Base-by-base conservation (phyloP, 2,888 invertebrate genomes). In the Microchrysa polita region DNA sequence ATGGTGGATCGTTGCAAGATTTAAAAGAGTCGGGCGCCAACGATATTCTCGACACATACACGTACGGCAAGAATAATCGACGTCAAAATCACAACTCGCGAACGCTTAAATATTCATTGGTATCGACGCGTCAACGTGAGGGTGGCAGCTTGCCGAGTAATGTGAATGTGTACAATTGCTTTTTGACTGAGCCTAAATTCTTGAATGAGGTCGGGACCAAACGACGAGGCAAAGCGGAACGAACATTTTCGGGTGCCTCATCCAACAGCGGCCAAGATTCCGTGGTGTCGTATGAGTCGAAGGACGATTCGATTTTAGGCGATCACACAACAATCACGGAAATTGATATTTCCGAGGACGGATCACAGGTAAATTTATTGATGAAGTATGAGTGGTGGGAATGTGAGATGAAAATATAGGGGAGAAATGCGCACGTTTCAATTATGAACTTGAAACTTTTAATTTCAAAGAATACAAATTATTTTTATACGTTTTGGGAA, bases 81-180 rank as follows among this genome's bases (percentile, higher is more conserved):
- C 79, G 81, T 71, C 81, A 82, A 77, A 81, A 81, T 67, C 80
- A 81, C 73, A 81, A 81, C 71, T 86, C 87, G 67, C 83, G 87
- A 75, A 77, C 81, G 75, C 80, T 81, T 69, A 84, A 83, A 77
- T 83, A 81, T 77, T 81, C 81, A 18, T 80, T 80, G 74, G 83
- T 84, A 74, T 84, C 84, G 78, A 85, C 87, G 79, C 79, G 84
- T 59, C 90, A 90, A 81, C 86, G 89, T 52, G 91, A 91, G 83
- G 91, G 91, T 75, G 91, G 91, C 57, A 89, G 89, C 65, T 80
- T 89, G 77, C 89, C 89, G 1, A 87, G 87, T 74, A 88, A 88
- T 83, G 88, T 88, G 73, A 87, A 88, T 80, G 85, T 85, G 27
- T 84, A 86, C 10, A 78, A 78, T 77, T 78, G 79, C 72, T 77